Conservation (phyloP, 2,797 vertebrate genomes). For the Eupleurogrammus muticus region DNA sequence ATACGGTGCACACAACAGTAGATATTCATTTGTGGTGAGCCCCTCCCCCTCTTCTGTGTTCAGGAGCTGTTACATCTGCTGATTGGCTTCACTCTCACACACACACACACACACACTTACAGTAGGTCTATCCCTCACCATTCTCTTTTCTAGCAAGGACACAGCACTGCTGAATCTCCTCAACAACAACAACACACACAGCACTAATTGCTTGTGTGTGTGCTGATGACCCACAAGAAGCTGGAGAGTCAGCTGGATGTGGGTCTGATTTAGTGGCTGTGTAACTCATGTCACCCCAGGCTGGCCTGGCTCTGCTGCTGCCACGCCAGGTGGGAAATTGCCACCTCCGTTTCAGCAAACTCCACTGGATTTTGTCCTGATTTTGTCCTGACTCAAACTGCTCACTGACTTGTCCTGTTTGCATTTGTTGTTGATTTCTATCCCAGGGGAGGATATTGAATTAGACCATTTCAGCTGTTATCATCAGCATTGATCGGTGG, state of each 20-base stretch:
- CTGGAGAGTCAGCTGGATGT: slow-evolving; percentile 58
- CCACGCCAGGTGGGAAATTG: slow-evolving; percentile 26
- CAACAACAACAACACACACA: background rate
- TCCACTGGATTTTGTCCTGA: slow-evolving; percentile 44
- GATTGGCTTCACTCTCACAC: slow-evolving; percentile 5
- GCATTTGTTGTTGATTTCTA: slow-evolving; percentile 46
- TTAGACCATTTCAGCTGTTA: slow-evolving; percentile 49
- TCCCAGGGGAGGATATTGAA: slow-evolving; percentile 53
- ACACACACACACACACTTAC: slow-evolving; percentile 4
- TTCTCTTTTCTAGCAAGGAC: slow-evolving; percentile 10
- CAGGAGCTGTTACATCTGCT: background rate
- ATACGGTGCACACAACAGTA: background rate
- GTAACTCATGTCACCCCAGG: slow-evolving; percentile 57
- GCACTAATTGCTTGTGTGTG: slow-evolving; percentile 25
- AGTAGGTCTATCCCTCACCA: slow-evolving; percentile 1
- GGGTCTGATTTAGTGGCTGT: slow-evolving; percentile 64
- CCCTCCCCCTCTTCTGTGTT: background rate
- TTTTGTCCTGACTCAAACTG: slow-evolving; percentile 43
- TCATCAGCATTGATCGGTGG: slow-evolving; percentile 39
- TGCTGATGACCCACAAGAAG: slow-evolving; percentile 46
- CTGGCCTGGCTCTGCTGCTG: slow-evolving; percentile 27
- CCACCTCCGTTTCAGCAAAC: slow-evolving; percentile 50
- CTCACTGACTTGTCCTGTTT: slow-evolving; percentile 12
- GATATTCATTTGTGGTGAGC: background rate
- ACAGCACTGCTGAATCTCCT: background rate